Evolutionary conservation across 2,797 vertebrate genomes (phyloP).

Genomic region (Danio kyathit): DNA sequence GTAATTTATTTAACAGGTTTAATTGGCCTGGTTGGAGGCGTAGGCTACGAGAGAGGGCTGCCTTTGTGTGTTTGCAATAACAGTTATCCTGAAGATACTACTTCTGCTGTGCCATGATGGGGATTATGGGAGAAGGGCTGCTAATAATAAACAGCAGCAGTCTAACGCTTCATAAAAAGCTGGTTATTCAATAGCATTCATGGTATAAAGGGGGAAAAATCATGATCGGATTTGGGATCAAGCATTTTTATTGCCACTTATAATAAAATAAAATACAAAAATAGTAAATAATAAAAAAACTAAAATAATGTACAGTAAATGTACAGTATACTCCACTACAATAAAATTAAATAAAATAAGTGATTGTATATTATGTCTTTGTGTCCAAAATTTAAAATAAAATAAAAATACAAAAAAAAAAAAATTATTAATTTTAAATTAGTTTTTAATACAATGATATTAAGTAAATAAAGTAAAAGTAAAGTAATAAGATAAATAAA

Average conservation of each 20-base stretch:
- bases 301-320: background rate
- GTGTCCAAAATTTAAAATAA: too few species aligned
- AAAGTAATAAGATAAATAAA: too few species aligned
- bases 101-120: conserved; percentile 42
- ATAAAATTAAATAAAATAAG: too few species aligned
- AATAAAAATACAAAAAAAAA: too few species aligned
- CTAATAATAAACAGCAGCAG: conserved; percentile 48
- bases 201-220: background rate
- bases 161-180: conserved; percentile 25
- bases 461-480: too few species aligned
- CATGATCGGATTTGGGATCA: background rate
- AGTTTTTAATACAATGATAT: too few species aligned
- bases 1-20: conserved; percentile 66
- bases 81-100: conserved; percentile 55
- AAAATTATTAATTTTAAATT: too few species aligned
- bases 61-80: conserved; percentile 60
- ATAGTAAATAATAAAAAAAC: background rate
- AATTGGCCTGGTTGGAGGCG: conserved; percentile 63
- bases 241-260: background rate
- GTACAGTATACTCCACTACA: too few species aligned
- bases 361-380: too few species aligned
- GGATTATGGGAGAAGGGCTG: conserved; percentile 42
- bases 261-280: background rate
- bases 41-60: conserved; percentile 37
- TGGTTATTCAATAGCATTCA: conserved; percentile 20